phyloP scores from a whole-genome alignment of 1,140 invertebrate genomes.

The Venustaconcha ellipsiformis region DNA sequence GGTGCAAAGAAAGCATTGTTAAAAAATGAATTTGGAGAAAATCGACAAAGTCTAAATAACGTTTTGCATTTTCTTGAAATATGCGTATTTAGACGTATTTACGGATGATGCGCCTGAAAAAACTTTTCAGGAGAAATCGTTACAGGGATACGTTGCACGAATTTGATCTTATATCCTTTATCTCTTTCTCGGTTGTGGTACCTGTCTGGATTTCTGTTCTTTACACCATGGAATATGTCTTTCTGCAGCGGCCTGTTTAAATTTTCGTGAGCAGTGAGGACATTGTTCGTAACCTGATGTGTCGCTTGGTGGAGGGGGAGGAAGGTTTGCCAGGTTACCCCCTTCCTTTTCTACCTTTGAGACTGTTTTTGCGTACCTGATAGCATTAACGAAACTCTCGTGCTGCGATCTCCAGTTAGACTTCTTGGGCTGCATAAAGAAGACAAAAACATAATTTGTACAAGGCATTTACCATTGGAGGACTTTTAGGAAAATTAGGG shows the following conservation, averaged over 20 bases:
- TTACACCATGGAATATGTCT: conserved; percentile 95
- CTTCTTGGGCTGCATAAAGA: conserved; percentile 70
- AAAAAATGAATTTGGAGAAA: too few relatives aligned
- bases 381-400: conserved; percentile 90
- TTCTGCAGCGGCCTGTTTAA: conserved; percentile 87
- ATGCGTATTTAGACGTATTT: too few relatives aligned
- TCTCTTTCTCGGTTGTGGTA: conserved; percentile 41
- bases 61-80: too few relatives aligned
- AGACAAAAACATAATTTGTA: conserved; percentile 11
- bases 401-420: conserved; percentile 92
- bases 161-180: background rate
- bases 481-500: background rate
- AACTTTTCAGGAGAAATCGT: too few relatives aligned
- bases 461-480: background rate
- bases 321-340: conserved; percentile 86
- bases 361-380: conserved; percentile 88
- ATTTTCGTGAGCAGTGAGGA: conserved; percentile 89
- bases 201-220: conserved; percentile 78
- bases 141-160: too few relatives aligned
- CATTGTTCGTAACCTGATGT: conserved; percentile 90
- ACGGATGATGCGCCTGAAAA: too few relatives aligned
- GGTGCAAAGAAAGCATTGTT: too few relatives aligned
- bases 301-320: conserved; percentile 83
- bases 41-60: too few relatives aligned
- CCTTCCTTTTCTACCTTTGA: conserved; percentile 86